Evolutionary conservation across 2,113 vertebrate species (phyloP).

Genomic region (Sebastes schlegelii): DNA sequence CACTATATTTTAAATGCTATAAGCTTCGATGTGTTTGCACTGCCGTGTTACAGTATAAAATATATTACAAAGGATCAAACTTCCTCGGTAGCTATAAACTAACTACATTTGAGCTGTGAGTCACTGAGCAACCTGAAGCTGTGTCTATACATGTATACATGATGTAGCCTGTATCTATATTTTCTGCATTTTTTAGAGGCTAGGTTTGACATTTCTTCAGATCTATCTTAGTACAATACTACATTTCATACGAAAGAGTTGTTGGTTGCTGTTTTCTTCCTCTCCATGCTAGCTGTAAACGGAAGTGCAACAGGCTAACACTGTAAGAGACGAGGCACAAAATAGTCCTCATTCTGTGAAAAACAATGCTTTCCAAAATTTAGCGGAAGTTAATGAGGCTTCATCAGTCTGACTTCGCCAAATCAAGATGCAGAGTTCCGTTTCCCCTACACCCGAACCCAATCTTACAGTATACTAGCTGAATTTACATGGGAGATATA

Average conservation of each 20-base stretch:
- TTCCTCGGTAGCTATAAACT: neutral
- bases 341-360: neutral
- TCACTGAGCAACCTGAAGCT: slow-evolving; percentile 14
- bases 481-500: neutral
- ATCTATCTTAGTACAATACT: neutral
- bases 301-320: neutral
- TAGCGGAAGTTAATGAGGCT: neutral
- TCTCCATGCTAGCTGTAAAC: neutral
- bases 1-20: neutral
- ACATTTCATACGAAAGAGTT: neutral
- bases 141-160: neutral
- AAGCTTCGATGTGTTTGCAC: slow-evolving; percentile 5
- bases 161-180: slow-evolving; percentile 2
- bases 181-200: slow-evolving; percentile 1
- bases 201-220: neutral
- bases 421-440: neutral
- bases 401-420: neutral
- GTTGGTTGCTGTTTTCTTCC: neutral
- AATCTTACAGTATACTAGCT: neutral
- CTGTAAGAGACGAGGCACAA: neutral
- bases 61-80: neutral
- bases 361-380: neutral
- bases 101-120: slow-evolving; percentile 2
- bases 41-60: neutral
- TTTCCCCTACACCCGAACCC: neutral